Evolutionary conservation across 2,888 invertebrate genomes (phyloP).

Genomic region (Eilema depressum): DNA sequence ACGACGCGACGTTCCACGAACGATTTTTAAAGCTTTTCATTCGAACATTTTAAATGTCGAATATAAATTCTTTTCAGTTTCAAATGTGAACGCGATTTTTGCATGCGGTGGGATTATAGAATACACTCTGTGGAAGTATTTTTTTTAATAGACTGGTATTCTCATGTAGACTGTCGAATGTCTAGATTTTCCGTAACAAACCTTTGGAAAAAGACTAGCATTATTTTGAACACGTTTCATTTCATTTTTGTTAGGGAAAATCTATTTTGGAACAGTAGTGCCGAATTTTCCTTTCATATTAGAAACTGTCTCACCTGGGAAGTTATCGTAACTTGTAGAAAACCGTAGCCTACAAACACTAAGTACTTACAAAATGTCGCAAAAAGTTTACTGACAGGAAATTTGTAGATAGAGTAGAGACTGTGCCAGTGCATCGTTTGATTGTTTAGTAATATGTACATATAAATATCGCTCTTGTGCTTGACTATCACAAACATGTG

Average conservation of each 20-base stretch:
- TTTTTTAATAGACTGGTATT: conserved; percentile 1
- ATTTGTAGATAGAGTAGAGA: too few species aligned
- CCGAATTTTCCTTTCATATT: too few species aligned
- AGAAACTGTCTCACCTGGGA: too few species aligned
- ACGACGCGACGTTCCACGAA: conserved; percentile 54
- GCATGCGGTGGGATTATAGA: not conserved
- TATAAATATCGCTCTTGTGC: too few species aligned
- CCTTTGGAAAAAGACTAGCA: not conserved
- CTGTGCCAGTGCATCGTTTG: too few species aligned
- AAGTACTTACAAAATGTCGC: too few species aligned
- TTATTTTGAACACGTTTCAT: not conserved
- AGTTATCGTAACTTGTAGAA: not conserved
- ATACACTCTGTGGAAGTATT: not conserved
- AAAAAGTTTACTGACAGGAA: too few species aligned
- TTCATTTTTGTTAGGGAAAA: not conserved
- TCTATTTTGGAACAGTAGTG: too few species aligned
- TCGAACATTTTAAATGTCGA: conserved; percentile 47
- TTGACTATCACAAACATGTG: too few species aligned
- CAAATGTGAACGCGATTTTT: conserved; percentile 11
- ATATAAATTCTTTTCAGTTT: conserved; percentile 40
- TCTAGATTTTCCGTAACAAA: not conserved
- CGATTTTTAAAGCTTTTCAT: conserved; percentile 66
- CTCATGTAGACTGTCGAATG: not conserved
- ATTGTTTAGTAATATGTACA: too few species aligned
- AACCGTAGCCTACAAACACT: too few species aligned